A percentile compares a stretch with the other conserved stretches of the same genome.
Evolutionary conservation across 2,888 invertebrate genomes (phyloP).

Genomic region (Polydrusus tereticollis): DNA sequence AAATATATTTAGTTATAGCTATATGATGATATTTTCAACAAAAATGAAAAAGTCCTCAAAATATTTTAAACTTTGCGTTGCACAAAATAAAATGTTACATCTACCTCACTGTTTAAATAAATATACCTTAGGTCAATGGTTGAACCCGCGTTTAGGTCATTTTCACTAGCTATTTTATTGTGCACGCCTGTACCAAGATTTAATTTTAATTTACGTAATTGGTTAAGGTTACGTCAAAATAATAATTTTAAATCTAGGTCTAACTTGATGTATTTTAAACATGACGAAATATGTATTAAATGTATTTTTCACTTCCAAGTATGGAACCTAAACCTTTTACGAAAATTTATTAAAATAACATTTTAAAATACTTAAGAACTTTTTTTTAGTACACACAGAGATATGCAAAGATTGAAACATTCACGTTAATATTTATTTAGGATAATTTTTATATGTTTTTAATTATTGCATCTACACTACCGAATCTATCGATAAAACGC

Average conservation of each 20-base stretch:
- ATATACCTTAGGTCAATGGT: too few species aligned
- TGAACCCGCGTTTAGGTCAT: too few species aligned
- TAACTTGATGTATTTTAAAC: too few species aligned
- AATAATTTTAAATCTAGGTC: too few species aligned
- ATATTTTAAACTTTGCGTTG: slow-evolving; percentile 4
- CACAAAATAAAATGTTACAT: too few species aligned
- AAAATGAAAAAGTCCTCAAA: slow-evolving; percentile 7
- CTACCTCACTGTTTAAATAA: neutral
- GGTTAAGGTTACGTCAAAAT: too few species aligned
- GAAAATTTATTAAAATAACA: neutral
- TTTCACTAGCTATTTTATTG: too few species aligned
- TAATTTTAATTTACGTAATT: too few species aligned
- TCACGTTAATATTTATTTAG: slow-evolving; percentile 15
- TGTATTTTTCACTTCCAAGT: too few species aligned
- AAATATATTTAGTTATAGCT: slow-evolving; percentile 32
- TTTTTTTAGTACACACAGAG: slow-evolving; percentile 25
- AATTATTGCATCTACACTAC: slow-evolving; percentile 42
- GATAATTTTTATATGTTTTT: slow-evolving; percentile 15
- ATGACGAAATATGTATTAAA: too few species aligned
- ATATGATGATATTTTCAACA: slow-evolving; percentile 32
- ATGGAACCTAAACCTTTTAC: too few species aligned
- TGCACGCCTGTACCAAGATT: too few species aligned
- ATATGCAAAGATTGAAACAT: slow-evolving; percentile 42
- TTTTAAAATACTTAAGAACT: slow-evolving; percentile 8
- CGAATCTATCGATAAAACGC: slow-evolving; percentile 5